Evolutionary conservation across 2,888 invertebrate genomes (phyloP), one percentile per base, ranked within the genome.

Genomic region (Chrysolina oricalcia): DNA sequence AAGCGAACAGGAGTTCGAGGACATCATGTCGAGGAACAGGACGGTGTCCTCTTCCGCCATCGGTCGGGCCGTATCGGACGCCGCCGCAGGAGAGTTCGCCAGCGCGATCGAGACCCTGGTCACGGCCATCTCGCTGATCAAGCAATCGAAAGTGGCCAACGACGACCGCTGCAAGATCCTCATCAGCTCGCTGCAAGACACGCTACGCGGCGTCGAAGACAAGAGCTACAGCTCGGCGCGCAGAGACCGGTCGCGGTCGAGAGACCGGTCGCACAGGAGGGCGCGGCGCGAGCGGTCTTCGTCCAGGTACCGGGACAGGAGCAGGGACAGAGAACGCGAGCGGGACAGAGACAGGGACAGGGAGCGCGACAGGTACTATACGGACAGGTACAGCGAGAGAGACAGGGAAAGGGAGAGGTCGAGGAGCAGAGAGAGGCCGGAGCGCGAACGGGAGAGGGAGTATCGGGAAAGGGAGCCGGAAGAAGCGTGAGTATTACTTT

Each of bases 81-180:
- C 98, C 2, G 97, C 98, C 59, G 97, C 97, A 73, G 98, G 98
- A 11, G 99, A 99, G 90, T 98, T 97, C 90, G 97, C 97, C 1
- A 97, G 97, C 88, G 99, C 99, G 67, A 98, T 99, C 79, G 99
- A 99, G 90, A 99, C 99, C 3, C 91, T 99, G 79, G 98, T 98
- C 75, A 99, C 99, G 0, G 99, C 99, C 9, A 98, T 99, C 85
- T 98, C 98, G 10, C 91, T 99, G 73, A 99, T 99, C 83, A 98
- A 98, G 88, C 98, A 99, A 91, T 98, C 98, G 72, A 89, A 87
- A 70, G 96, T 97, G 63, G 96, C 97, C 0, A 94, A 94, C 83
- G 99, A 99, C 89, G 99, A 99, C 87, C 93, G 99, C 56, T 99
- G 99, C 91, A 98, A 98, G 90, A 98, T 99, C 83, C 90, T 99